A percentile compares a stretch with the other conserved stretches of the same genome.
Evolutionary conservation across 1,140 invertebrate species (phyloP).

Genomic region (Apis mellifera): Amel_HAv3.1 CM009936.2:2302001-2302500

Average conservation of each 20-base stretch:
- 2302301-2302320: constrained; percentile 9
- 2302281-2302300: not conserved
- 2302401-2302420: constrained; percentile 16
- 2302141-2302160: not conserved
- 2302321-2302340: constrained; percentile 39
- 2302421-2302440: not conserved
- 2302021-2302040: not conserved
- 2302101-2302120: not conserved
- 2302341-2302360: not conserved
- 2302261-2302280: not conserved
- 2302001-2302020: too few species aligned
- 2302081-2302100: not conserved
- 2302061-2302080: not conserved
- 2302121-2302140: not conserved
- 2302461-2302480: constrained; percentile 3
- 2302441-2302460: not conserved
- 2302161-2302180: not conserved
- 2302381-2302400: constrained; percentile 34
- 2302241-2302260: not conserved
- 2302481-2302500: too few species aligned
- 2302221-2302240: not conserved
- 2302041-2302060: not conserved
- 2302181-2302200: not conserved
- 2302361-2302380: constrained; percentile 5
- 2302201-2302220: not conserved